These are phyloP conservation scores for Scaptomyza tumidula DNA, from an alignment of 2,888 invertebrate genomes.

Conservation along the genomic window DNA sequence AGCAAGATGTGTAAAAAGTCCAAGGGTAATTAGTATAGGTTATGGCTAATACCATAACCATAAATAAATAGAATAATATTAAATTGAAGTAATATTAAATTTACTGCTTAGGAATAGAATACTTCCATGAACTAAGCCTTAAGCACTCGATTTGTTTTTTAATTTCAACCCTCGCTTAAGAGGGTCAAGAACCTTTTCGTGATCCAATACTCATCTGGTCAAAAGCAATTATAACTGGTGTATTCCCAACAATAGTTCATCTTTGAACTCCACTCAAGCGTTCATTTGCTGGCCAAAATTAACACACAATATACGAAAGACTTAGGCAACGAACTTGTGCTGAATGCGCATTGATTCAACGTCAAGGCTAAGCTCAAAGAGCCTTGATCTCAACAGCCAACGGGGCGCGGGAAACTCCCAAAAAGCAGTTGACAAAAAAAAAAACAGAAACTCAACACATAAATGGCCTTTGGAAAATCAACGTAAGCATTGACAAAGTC, in stretches of 20 bases:
- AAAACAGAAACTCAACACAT: conserved; percentile 36
- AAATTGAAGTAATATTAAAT: neutral
- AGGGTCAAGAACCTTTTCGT: neutral
- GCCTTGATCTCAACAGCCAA: conserved; percentile 74
- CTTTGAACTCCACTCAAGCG: conserved; percentile 37
- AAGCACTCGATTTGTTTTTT: neutral
- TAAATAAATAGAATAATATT: too few relatives aligned
- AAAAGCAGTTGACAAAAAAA: conserved; percentile 52
- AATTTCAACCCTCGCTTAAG: conserved; percentile 8
- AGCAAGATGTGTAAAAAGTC: conserved; percentile 1
- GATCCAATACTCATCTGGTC: conserved; percentile 11
- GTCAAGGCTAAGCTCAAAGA: conserved; percentile 67
- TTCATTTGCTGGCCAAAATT: conserved; percentile 33
- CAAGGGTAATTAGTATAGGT: conserved; percentile 11
- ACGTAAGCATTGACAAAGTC: conserved; percentile 22
- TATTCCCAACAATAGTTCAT: conserved; percentile 15
- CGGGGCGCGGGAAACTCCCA: conserved; percentile 56
- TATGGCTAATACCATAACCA: neutral
- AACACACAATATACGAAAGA: conserved; percentile 33
- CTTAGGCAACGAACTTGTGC: conserved; percentile 66
- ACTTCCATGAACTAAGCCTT: neutral
- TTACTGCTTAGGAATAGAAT: too few relatives aligned
- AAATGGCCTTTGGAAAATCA: conserved; percentile 75
- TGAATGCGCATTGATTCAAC: conserved; percentile 67
- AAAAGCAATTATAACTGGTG: conserved; percentile 12